Base-by-base conservation (phyloP, 2,888 invertebrate genomes). In the Sesia apiformis region DNA sequence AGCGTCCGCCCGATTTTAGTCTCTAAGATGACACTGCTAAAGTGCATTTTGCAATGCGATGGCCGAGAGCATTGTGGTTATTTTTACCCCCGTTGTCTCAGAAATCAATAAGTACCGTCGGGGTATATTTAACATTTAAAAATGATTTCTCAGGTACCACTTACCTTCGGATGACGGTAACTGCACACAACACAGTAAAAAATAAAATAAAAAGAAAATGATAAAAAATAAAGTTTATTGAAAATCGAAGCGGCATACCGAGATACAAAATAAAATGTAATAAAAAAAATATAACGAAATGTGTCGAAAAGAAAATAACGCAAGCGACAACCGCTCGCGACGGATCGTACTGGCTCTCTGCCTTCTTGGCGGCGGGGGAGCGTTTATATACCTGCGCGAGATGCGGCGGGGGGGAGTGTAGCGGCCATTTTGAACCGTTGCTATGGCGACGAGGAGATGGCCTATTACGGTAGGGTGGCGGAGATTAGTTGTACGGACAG, bases 391-490 rank as follows among this genome's bases (percentile, higher is more conserved):
- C 86, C 87, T 74, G 61, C 67, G 64, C 59, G 64, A 62, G 67
- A 68, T 74, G 69, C 63, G 64, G 67, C 72, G 65, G 64, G 73
- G 76, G 65, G 77, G 76, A 74, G 69, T 60, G 56, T 62, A 68
- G 70, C 88, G 76, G 88, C 88, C 88, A 88, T 88, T 84, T 89
- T 88, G 82, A 65, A 67, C 69, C 67, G 86, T 88, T 73, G 62
- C 82, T 66, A 87, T 85, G 63, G 84, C 63, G 65, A 88, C 84
- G 71, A 80, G 87, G 88, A 89, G 88, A 89, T 88, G 88, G 88
- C 87, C 88, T 88, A 89, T 89, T 89, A 89, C 78, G 77, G 77
- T 78, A 84, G 86, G 87, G 87, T 85, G 86, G 87, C 69, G 81
- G 76, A 88, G 88, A 88, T 89, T 87, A 89, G 82, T 76, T 58